Conservation (phyloP, 2,888 invertebrate species). For the Nycteola revayana region DNA sequence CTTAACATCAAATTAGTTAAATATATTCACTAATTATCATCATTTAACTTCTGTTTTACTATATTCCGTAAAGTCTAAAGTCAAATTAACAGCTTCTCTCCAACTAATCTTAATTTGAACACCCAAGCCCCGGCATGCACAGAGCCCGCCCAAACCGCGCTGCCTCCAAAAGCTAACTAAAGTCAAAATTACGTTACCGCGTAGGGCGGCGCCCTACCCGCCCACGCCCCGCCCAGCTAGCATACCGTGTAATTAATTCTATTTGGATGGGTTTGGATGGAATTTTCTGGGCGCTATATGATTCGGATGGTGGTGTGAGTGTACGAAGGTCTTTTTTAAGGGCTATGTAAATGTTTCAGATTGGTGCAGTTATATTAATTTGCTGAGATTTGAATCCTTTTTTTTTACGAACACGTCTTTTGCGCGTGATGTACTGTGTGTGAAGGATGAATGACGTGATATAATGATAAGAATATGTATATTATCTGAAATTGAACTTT, state of each 20-base stretch:
- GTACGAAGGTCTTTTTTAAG: not conserved
- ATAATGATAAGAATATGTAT: too few relatives aligned
- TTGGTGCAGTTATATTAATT: too few relatives aligned
- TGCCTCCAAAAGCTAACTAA: slow-evolving; percentile 30
- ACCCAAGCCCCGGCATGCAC: slow-evolving; percentile 7
- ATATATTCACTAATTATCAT: not conserved
- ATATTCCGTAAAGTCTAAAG: too few relatives aligned
- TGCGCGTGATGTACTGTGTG: too few relatives aligned
- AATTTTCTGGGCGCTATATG: slow-evolving; percentile 35
- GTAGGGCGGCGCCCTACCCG: slow-evolving; percentile 31
- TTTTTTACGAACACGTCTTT: too few relatives aligned
- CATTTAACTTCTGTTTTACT: too few relatives aligned
- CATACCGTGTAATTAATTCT: slow-evolving; percentile 61
- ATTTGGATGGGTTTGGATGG: slow-evolving; percentile 47
- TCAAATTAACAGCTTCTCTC: not conserved
- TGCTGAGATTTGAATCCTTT: too few relatives aligned
- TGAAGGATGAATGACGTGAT: too few relatives aligned
- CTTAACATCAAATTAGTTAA: too few relatives aligned
- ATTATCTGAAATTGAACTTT: too few relatives aligned
- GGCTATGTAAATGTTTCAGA: too few relatives aligned
- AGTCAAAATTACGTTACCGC: slow-evolving; percentile 49
- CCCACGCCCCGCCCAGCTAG: slow-evolving; percentile 32
- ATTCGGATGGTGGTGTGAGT: slow-evolving; percentile 17
- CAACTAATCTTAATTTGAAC: not conserved
- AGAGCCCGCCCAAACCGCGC: slow-evolving; percentile 7